Evolutionary conservation across 2,113 vertebrate genomes (phyloP).

Genomic region (Carollia perspicillata): DNA sequence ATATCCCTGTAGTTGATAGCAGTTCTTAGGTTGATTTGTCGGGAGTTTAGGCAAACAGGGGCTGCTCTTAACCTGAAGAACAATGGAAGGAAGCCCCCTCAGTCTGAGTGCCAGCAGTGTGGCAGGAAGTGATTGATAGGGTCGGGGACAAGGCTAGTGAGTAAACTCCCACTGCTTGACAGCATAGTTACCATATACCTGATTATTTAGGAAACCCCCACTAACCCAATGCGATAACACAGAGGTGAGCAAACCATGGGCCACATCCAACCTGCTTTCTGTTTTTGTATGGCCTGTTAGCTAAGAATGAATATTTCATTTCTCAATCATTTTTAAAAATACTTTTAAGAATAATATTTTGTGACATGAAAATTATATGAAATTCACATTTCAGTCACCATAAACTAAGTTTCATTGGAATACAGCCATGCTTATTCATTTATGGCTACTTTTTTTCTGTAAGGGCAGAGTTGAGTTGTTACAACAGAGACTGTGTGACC

Average conservation of each 20-base stretch:
- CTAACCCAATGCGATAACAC: background rate
- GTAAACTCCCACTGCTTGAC: background rate
- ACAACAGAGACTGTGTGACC: background rate
- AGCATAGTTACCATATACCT: background rate
- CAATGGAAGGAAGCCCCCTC: background rate
- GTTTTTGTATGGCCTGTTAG: background rate
- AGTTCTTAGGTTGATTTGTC: background rate
- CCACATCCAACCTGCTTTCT: background rate
- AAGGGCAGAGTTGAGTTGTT: background rate
- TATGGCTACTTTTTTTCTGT: background rate
- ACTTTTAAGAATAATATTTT: background rate
- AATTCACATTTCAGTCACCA: slow-evolving; percentile 17
- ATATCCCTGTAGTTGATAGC: background rate
- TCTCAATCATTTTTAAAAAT: background rate
- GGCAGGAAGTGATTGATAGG: background rate
- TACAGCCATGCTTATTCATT: background rate
- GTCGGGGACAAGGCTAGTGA: background rate
- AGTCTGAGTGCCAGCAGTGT: background rate
- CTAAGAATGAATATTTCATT: background rate
- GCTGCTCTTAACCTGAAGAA: background rate
- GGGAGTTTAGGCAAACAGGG: background rate
- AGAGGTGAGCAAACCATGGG: background rate
- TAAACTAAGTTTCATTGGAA: slow-evolving; percentile 12
- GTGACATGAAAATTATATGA: background rate
- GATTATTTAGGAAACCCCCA: background rate